Evolutionary conservation across 30 jellyfish, hydroid and myxozoan genomes (phyloP), one percentile per base, ranked within the genome.

Genomic region (Turritopsis dohrnii): DNA sequence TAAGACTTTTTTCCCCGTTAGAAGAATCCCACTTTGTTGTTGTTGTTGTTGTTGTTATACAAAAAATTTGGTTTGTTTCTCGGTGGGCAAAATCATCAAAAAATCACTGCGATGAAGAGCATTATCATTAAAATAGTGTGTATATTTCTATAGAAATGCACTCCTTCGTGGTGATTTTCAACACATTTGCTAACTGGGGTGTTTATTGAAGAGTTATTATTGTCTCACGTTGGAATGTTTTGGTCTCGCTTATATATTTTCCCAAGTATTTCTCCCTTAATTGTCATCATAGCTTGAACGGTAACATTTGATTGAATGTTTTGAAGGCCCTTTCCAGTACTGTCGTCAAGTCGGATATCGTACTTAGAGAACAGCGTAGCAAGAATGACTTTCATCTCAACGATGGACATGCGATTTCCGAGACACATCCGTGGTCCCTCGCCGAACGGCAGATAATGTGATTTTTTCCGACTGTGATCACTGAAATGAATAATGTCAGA

Each of bases 221-320:
- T n/a, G n/a, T n/a, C n/a, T 41, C 60, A 41, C 5, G 60, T 3
- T 41, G 13, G 5, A 41, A 41, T 13, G 13, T 41, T 41, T 5
- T 41, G 60, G 13, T 41, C 60, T 5, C 60, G 60, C 13, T 41
- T 41, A 41, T 41, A 41, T 41, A 69, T 23, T 21, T 69, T 23
- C 17, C 16, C 28, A 9, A 69, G 28, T 17, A 69, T 69, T 69
- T 17, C n/a, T 69, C 19, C 4, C 31, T 69, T 27, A 16, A 69
- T 9, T 9, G 77, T n/a, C 30, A 27, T n/a, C 77, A 27, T 69
- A 69, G 77, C 77, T 69, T 69, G 77, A n/a, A 69, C 77, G 17
- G 77, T 69, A 69, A 69, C 28, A 69, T 69, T 27, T 69, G 77
- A 69, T 1, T 23, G 30, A 69, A 27, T 1, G 0, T 69, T 19